Conservation (phyloP, 1,140 invertebrate species). For the Epicauta chinensis region DNA sequence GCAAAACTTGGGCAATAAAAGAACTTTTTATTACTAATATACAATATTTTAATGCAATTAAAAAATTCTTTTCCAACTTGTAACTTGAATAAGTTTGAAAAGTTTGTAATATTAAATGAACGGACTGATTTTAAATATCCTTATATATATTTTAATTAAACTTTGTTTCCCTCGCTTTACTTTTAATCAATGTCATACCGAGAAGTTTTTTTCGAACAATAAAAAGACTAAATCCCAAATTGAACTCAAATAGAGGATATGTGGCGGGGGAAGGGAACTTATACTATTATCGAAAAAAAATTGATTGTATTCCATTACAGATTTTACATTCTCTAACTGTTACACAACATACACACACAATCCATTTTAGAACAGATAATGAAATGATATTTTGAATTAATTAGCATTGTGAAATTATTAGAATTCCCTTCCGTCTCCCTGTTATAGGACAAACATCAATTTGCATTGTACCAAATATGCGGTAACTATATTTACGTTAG, state of each 20-base stretch:
- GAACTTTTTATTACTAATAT: constrained; percentile 19
- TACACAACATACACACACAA: no score
- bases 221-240: constrained; percentile 1
- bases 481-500: constrained; percentile 23
- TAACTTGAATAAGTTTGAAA: constrained; percentile 11
- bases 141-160: constrained; percentile 27
- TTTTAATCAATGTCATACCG: constrained; percentile 15
- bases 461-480: constrained; percentile 16
- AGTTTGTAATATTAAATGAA: constrained; percentile 23
- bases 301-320: no score
- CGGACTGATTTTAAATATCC: constrained; percentile 22
- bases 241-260: no score
- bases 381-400: constrained; percentile 27
- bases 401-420: constrained; percentile 25
- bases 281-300: no score
- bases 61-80: constrained; percentile 21
- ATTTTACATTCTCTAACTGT: no score
- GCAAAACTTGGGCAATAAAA: constrained; percentile 5
- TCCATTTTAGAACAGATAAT: constrained; percentile 11
- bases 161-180: constrained; percentile 18
- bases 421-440: constrained; percentile 5
- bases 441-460: constrained; percentile 15
- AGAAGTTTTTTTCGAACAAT: constrained; percentile 6
- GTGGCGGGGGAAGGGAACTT: no score
- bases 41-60: constrained; percentile 27